Conservation (phyloP, 2,888 invertebrate genomes). For the Sinodicranocentrus sp. region DNA sequence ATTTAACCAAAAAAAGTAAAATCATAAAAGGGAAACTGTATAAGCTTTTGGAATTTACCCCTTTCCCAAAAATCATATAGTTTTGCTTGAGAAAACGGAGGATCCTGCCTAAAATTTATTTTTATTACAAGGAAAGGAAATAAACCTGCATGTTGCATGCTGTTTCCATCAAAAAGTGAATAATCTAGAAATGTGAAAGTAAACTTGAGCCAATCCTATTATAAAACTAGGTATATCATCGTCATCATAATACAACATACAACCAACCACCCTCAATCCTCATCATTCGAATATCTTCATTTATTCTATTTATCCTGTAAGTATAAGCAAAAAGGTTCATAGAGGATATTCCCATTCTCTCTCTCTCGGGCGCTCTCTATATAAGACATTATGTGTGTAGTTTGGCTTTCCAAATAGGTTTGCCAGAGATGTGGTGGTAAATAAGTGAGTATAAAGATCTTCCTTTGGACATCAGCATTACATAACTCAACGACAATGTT, state of each 20-base stretch:
- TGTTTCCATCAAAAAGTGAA: neutral
- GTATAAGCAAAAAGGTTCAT: too few relatives aligned
- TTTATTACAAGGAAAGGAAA: too few relatives aligned
- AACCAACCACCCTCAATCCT: constrained; percentile 1
- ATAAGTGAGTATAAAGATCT: constrained; percentile 10
- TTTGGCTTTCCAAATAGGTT: neutral
- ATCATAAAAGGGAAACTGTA: too few relatives aligned
- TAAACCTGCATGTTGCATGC: too few relatives aligned
- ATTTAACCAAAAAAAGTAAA: too few relatives aligned
- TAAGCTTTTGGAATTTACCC: too few relatives aligned
- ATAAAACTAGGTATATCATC: neutral
- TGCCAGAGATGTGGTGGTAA: constrained; percentile 2
- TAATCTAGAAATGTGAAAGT: neutral
- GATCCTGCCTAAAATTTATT: too few relatives aligned
- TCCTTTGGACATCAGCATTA: constrained; percentile 5
- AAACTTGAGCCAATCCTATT: constrained; percentile 28
- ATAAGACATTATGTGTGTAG: too few relatives aligned
- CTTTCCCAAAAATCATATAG: too few relatives aligned
- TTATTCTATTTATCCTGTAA: neutral
- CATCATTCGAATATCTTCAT: constrained; percentile 3
- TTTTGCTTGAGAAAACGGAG: too few relatives aligned
- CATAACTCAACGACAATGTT: constrained; percentile 24
- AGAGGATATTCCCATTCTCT: too few relatives aligned
- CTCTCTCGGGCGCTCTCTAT: too few relatives aligned
- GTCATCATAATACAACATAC: neutral